These are phyloP conservation scores for Reinhardtius hippoglossoides DNA, from an alignment of 2,113 vertebrate species.

Conservation along the genomic window DNA sequence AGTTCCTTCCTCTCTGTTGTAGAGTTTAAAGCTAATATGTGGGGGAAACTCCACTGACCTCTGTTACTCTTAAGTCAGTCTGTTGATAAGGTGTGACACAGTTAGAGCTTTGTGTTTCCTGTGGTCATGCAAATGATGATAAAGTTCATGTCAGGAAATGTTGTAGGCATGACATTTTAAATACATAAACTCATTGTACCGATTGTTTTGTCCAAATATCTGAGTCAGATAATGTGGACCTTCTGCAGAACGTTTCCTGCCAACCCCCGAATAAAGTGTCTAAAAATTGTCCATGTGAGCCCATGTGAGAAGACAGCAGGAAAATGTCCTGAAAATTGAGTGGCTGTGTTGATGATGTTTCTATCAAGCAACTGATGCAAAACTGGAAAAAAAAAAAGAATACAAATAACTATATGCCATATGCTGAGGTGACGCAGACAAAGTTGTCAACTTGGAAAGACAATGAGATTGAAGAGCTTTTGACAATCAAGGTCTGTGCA, in stretches of 20 bases:
- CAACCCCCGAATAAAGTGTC: too few relatives aligned
- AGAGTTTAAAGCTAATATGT: conserved; percentile 38
- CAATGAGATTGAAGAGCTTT: neutral
- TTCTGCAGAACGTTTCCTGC: too few relatives aligned
- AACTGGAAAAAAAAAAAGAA: too few relatives aligned
- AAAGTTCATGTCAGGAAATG: conserved; percentile 55
- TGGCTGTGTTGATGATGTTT: neutral
- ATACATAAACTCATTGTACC: neutral
- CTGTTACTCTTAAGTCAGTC: conserved; percentile 16
- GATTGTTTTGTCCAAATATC: too few relatives aligned
- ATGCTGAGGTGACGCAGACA: too few relatives aligned
- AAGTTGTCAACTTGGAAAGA: too few relatives aligned
- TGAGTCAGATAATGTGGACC: too few relatives aligned
- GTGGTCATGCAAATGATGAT: conserved; percentile 49
- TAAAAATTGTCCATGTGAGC: neutral
- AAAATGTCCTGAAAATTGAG: neutral
- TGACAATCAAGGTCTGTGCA: neutral
- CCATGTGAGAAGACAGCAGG: neutral
- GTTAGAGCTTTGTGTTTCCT: conserved; percentile 22
- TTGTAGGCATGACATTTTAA: conserved; percentile 21
- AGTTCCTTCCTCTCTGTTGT: conserved; percentile 69
- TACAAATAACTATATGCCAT: too few relatives aligned
- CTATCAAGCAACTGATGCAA: too few relatives aligned
- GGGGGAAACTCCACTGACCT: conserved; percentile 65
- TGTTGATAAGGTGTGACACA: conserved; percentile 46